phyloP scores from a whole-genome alignment of 2,113 vertebrate genomes.

The Daboia siamensis region DNA sequence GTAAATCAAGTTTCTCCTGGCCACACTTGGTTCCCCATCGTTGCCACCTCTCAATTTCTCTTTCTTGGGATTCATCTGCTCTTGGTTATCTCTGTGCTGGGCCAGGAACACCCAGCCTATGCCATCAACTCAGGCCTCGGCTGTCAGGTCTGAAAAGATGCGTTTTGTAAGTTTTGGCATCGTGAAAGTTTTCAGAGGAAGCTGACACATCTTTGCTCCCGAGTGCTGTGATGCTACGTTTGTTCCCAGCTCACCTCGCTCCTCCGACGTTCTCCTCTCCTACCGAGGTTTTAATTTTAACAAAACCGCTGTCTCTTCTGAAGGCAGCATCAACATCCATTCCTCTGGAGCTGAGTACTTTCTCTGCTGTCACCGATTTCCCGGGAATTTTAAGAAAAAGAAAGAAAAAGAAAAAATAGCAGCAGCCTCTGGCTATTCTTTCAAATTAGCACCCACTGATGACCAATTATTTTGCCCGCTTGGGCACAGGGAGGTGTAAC shows the following conservation, averaged over 20 bases:
- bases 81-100: not conserved
- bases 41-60: not conserved
- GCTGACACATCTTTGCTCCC: slow-evolving; percentile 50
- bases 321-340: slow-evolving; percentile 67
- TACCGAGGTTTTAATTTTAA: slow-evolving; percentile 77
- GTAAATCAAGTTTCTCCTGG: not conserved
- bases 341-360: slow-evolving; percentile 67
- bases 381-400: slow-evolving; percentile 54
- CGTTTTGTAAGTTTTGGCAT: not conserved
- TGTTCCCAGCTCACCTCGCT: slow-evolving; percentile 24
- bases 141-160: not conserved
- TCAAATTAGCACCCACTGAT: slow-evolving; percentile 85
- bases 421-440: slow-evolving; percentile 81
- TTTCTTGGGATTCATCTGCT: not conserved
- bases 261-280: slow-evolving; percentile 29
- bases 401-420: slow-evolving; percentile 73
- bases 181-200: slow-evolving; percentile 43
- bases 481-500: slow-evolving; percentile 69
- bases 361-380: slow-evolving; percentile 79
- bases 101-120: not conserved
- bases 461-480: slow-evolving; percentile 83
- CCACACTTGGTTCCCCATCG: not conserved
- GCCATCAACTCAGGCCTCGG: not conserved
- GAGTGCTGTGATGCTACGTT: slow-evolving; percentile 47
- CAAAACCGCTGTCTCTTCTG: slow-evolving; percentile 78